Conservation (phyloP, 2,797 vertebrate genomes). For the Eidolon dupreanum region DNA sequence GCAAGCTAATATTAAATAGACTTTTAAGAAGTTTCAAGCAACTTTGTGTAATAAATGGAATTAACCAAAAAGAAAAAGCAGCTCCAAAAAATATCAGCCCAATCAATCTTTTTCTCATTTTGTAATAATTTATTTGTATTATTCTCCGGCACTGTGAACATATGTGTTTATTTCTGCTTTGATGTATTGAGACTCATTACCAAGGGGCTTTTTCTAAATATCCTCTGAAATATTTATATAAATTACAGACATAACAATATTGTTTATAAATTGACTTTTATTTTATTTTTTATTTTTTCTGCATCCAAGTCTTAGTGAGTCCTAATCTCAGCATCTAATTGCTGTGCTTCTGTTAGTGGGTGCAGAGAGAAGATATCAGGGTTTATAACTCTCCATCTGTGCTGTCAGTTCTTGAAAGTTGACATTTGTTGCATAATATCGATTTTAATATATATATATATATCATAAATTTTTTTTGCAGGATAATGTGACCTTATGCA, state of each 20-base stretch:
- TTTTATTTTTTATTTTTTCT: neutral
- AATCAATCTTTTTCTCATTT: conserved; percentile 79
- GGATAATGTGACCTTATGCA: neutral
- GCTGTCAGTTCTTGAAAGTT: neutral
- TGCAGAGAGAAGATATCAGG: neutral
- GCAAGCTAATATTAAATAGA: conserved; percentile 77
- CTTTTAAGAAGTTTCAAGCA: conserved; percentile 67
- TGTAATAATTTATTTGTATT: conserved; percentile 75
- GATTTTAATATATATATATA: neutral
- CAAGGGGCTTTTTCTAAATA: conserved; percentile 61
- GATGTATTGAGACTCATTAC: conserved; percentile 76
- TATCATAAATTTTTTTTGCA: neutral
- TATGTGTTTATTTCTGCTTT: conserved; percentile 72
- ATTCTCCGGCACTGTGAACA: conserved; percentile 59
- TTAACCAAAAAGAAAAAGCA: conserved; percentile 63
- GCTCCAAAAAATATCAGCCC: conserved; percentile 50
- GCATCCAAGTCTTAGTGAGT: neutral
- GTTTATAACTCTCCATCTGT: neutral
- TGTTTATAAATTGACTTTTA: conserved; percentile 61
- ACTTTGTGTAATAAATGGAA: conserved; percentile 70
- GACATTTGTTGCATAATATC: neutral
- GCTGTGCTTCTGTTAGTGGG: neutral
- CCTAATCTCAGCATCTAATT: conserved; percentile 21
- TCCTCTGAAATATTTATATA: conserved; percentile 76
- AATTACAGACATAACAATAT: conserved; percentile 53